These are phyloP conservation scores for Liasis olivaceus DNA, from an alignment of 2,797 vertebrate genomes.

Conservation along the genomic window DNA sequence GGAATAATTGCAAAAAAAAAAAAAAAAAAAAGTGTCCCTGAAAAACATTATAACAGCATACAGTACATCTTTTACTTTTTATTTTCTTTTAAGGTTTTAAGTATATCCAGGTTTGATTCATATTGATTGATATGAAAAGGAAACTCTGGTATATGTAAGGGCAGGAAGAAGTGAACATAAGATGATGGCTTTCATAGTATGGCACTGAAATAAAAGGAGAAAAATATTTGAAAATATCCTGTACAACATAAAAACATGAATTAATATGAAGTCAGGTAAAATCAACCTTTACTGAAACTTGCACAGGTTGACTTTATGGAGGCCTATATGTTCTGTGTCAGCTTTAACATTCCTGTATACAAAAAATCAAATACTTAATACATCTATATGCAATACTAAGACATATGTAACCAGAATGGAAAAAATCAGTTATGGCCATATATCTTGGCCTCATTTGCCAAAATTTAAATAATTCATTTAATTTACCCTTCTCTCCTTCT, in stretches of 20 bases:
- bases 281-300: constrained; percentile 41
- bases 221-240: constrained; percentile 24
- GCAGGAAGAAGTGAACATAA: constrained; percentile 25
- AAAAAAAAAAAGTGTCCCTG: too few species aligned
- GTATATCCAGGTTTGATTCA: background rate
- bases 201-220: constrained; percentile 33
- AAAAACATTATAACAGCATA: too few species aligned
- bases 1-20: too few species aligned
- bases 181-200: constrained; percentile 38
- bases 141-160: constrained; percentile 27
- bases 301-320: constrained; percentile 35
- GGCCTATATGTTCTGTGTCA: constrained; percentile 38
- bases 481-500: background rate
- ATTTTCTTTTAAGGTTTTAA: background rate
- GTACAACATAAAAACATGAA: constrained; percentile 42
- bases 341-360: background rate
- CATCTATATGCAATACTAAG: background rate
- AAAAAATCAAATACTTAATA: constrained; percentile 4
- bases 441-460: constrained; percentile 5
- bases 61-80: too few species aligned
- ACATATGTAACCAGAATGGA: background rate
- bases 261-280: constrained; percentile 46
- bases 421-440: background rate
- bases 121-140: constrained; percentile 40
- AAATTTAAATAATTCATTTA: background rate